These are phyloP conservation scores for Mythimna vitellina DNA, from an alignment of 2,888 invertebrate species.

Conservation along the genomic window DNA sequence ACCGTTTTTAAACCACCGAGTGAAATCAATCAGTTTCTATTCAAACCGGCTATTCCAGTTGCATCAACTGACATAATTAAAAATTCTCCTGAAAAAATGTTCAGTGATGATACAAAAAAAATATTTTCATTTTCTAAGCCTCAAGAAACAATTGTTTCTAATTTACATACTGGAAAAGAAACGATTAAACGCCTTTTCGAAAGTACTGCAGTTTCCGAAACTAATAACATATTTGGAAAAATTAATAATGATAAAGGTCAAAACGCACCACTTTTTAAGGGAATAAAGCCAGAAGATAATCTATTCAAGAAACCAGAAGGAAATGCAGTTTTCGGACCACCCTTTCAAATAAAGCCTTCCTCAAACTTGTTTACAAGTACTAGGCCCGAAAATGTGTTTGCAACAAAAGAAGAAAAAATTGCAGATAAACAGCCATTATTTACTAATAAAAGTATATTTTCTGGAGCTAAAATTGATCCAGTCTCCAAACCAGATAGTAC, in stretches of 20 bases:
- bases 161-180: slow-evolving; percentile 67
- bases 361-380: slow-evolving; percentile 58
- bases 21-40: slow-evolving; percentile 76
- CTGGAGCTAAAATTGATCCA: slow-evolving; percentile 64
- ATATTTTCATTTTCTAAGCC: slow-evolving; percentile 85
- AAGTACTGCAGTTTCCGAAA: slow-evolving; percentile 42
- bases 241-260: slow-evolving; percentile 64
- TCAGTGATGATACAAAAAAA: slow-evolving; percentile 71
- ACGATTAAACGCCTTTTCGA: slow-evolving; percentile 62
- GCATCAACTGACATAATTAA: slow-evolving; percentile 77
- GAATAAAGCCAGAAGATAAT: slow-evolving; percentile 53
- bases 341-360: slow-evolving; percentile 51
- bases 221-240: slow-evolving; percentile 65
- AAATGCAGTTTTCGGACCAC: slow-evolving; percentile 62
- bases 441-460: slow-evolving; percentile 58
- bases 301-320: slow-evolving; percentile 61
- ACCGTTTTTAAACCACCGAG: slow-evolving; percentile 32
- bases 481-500: slow-evolving; percentile 68
- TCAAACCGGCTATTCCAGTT: slow-evolving; percentile 83
- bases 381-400: slow-evolving; percentile 52
- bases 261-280: slow-evolving; percentile 64
- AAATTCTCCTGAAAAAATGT: slow-evolving; percentile 79
- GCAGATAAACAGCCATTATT: slow-evolving; percentile 37
- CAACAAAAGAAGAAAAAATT: slow-evolving; percentile 37
- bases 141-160: slow-evolving; percentile 69